A percentile compares a stretch with the other conserved stretches of the same genome.
phyloP scores from a whole-genome alignment of 2,797 vertebrate genomes.

The Artibeus lituratus region DNA sequence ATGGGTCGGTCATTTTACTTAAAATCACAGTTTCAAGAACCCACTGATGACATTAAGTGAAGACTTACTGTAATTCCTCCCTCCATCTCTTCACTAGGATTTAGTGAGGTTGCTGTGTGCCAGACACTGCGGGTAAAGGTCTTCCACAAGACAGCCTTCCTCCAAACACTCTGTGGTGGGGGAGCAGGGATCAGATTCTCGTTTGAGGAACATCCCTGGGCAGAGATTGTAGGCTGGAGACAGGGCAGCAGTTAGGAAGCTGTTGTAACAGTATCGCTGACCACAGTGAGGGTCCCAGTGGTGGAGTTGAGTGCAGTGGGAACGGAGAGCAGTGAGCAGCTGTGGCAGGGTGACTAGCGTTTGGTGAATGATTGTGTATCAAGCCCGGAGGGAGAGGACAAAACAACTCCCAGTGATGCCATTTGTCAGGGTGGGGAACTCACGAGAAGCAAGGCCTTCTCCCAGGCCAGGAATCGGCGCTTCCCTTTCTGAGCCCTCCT shows the following conservation, averaged over 20 bases:
- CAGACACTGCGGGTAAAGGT: background rate
- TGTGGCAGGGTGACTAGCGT: background rate
- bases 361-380: background rate
- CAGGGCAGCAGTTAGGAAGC: background rate
- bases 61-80: background rate
- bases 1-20: background rate
- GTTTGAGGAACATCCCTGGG: background rate
- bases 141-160: background rate
- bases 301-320: background rate
- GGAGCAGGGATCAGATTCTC: background rate
- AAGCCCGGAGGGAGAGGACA: background rate
- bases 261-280: background rate
- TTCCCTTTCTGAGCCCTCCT: background rate
- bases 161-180: background rate
- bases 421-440: background rate
- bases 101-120: background rate
- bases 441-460: background rate
- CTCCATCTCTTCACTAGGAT: background rate
- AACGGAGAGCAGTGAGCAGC: background rate
- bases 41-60: background rate
- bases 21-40: background rate
- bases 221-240: background rate
- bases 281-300: background rate
- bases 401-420: accelerated
- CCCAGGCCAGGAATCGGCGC: background rate